These are phyloP conservation scores for Misgurnus anguillicaudatus DNA, from an alignment of 2,113 vertebrate species.

Conservation along the genomic window DNA sequence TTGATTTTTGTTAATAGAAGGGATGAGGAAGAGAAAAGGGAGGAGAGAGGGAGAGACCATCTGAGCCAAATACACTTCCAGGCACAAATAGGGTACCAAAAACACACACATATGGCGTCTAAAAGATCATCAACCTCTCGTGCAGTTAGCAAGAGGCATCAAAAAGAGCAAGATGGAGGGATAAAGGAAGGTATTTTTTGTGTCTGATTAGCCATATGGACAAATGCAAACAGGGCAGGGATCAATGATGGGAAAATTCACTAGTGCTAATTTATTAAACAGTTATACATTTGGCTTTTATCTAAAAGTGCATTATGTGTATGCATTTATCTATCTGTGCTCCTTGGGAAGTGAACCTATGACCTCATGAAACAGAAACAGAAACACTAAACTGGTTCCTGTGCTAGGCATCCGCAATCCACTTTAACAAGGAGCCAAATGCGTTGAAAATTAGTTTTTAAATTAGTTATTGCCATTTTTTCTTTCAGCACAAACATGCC, in stretches of 20 bases:
- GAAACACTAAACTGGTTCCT: no score
- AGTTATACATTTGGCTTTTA: no score
- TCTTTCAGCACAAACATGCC: no score
- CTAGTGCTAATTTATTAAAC: no score
- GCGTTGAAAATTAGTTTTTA: no score
- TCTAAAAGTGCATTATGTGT: no score
- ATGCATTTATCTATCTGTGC: no score
- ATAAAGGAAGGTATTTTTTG: constrained; percentile 12
- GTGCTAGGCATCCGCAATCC: no score
- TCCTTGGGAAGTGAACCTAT: no score
- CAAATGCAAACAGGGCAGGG: constrained; percentile 18
- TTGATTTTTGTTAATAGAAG: neutral
- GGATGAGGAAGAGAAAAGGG: neutral
- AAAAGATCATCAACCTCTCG: constrained; percentile 40
- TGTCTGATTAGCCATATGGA: constrained; percentile 52
- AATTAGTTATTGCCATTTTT: no score
- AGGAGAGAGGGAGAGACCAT: neutral
- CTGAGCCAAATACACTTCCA: neutral
- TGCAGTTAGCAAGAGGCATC: constrained; percentile 34
- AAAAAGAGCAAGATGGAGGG: constrained; percentile 13
- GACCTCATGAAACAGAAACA: no score
- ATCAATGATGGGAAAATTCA: neutral
- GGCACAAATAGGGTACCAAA: neutral
- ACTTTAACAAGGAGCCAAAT: no score
- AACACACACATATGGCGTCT: constrained; percentile 29